Evolutionary conservation across 2,888 invertebrate genomes (phyloP), one percentile per base, ranked within the genome.

Genomic region (Diachrysia chrysitis): DNA sequence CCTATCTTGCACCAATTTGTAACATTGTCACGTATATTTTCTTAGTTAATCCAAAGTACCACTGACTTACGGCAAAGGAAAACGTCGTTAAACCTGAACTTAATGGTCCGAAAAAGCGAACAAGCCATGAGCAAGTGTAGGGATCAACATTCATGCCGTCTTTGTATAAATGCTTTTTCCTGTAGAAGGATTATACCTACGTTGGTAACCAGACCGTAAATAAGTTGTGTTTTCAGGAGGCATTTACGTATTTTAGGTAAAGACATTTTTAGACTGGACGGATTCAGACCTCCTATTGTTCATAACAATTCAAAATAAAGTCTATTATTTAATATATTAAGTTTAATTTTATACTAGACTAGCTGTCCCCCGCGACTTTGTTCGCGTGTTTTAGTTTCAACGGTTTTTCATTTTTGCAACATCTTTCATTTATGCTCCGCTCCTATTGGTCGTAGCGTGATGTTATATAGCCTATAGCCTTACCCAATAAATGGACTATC

Each of bases 31-130:
- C 42, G 42, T 42, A 42, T 42, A 42, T 42, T 42, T 16, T 42
- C 42, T n/a, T 42, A 42, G 42, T 42, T 42, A 42, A 42, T 42
- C 42, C 42, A n/a, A n/a, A 42, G 42, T n/a, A 42, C 42, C 42
- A 6, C 42, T n/a, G 42, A n/a, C 42, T 42, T 42, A 42, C 42
- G 42, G n/a, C n/a, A n/a, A 42, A 42, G 42, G 42, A 42, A 42
- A 42, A 42, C 42, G n/a, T 42, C n/a, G 42, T 42, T 42, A 42
- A 42, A 42, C 42, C 42, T 42, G 42, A 42, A 42, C 42, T 42
- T 42, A 42, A 42, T 42, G 42, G 42, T 42, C 42, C n/a, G 42
- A 42, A 42, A 42, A 42, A 42, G 42, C 42, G 42, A 42, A 37
- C 37, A 37, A 42, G 42, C 42, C 42, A n/a, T 42, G 42, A 42